Evolutionary conservation across 2,888 invertebrate species (phyloP).

Genomic region (Drosophila subsilvestris): DNA sequence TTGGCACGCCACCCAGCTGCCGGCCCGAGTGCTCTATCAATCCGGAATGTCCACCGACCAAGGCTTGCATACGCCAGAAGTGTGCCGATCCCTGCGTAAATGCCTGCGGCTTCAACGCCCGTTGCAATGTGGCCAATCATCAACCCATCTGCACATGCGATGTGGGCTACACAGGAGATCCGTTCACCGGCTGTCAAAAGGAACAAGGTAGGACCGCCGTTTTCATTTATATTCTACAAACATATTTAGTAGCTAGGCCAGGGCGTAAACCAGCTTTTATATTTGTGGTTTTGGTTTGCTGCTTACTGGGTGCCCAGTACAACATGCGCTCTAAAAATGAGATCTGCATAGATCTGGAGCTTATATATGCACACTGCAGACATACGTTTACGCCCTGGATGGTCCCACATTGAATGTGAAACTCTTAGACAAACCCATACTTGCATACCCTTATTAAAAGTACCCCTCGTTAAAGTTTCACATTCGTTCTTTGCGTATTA

Average conservation of each 20-base stretch:
- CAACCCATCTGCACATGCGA: slow-evolving; percentile 85
- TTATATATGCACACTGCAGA: slow-evolving; percentile 36
- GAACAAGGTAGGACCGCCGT: slow-evolving; percentile 82
- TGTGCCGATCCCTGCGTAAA: slow-evolving; percentile 88
- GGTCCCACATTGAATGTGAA: slow-evolving; percentile 50
- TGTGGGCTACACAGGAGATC: slow-evolving; percentile 87
- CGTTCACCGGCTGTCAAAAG: slow-evolving; percentile 87
- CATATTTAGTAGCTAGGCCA: slow-evolving; percentile 62
- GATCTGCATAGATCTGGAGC: too few relatives aligned
- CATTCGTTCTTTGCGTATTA: slow-evolving; percentile 60
- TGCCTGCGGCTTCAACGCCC: slow-evolving; percentile 88
- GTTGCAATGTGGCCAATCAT: slow-evolving; percentile 86
- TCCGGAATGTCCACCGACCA: slow-evolving; percentile 85
- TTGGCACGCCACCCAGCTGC: slow-evolving; percentile 87
- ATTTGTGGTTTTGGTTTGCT: slow-evolving; percentile 69
- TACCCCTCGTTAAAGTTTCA: slow-evolving; percentile 56
- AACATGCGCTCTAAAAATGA: slow-evolving; percentile 43
- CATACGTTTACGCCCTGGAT: slow-evolving; percentile 61
- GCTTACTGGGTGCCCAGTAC: slow-evolving; percentile 84
- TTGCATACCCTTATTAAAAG: neutral
- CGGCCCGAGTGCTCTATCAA: slow-evolving; percentile 87
- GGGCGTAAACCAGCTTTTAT: slow-evolving; percentile 64
- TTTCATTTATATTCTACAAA: slow-evolving; percentile 40
- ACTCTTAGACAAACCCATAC: slow-evolving; percentile 22
- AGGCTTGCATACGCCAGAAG: slow-evolving; percentile 85